Evolutionary conservation across 2,797 vertebrate species (phyloP).

Genomic region (Tauraco hartlaubi): DNA sequence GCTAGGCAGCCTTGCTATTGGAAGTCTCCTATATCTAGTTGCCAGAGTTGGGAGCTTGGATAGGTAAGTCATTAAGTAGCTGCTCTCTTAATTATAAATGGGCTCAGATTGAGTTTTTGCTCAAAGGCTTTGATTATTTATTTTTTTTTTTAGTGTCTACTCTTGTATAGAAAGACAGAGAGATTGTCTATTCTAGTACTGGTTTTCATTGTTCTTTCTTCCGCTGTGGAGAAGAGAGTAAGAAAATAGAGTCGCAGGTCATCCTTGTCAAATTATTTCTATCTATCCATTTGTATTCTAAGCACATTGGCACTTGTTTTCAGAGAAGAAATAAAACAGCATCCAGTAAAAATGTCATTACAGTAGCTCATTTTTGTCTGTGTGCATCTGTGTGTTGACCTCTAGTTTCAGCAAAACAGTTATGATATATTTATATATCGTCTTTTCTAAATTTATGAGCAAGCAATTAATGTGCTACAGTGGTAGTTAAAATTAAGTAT

Average conservation of each 20-base stretch:
- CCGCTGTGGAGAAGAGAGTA: background rate
- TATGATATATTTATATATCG: conserved; percentile 56
- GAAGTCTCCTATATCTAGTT: conserved; percentile 95
- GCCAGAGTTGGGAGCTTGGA: conserved; percentile 97
- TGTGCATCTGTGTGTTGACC: conserved; percentile 64
- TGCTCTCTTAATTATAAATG: background rate
- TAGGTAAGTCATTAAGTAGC: conserved; percentile 83
- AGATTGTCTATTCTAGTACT: background rate
- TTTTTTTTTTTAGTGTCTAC: background rate
- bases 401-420: conserved; percentile 47
- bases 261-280: conserved; percentile 20
- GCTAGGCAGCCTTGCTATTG: conserved; percentile 93
- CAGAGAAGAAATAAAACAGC: conserved; percentile 51
- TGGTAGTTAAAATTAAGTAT: conserved; percentile 74
- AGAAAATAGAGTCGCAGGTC: background rate
- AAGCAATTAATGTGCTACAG: conserved; percentile 70
- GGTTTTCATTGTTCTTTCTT: conserved; percentile 55
- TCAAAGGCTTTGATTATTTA: background rate
- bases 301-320: conserved; percentile 43
- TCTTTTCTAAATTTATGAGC: conserved; percentile 71
- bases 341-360: conserved; percentile 58
- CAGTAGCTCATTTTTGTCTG: conserved; percentile 36
- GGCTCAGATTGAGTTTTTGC: background rate
- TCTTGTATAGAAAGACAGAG: conserved; percentile 14
- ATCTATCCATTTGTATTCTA: conserved; percentile 60